A percentile compares a stretch with the other conserved stretches of the same genome.
Conservation (phyloP, 2,888 invertebrate species). For the Drosophila nr. perissopoda region DNA sequence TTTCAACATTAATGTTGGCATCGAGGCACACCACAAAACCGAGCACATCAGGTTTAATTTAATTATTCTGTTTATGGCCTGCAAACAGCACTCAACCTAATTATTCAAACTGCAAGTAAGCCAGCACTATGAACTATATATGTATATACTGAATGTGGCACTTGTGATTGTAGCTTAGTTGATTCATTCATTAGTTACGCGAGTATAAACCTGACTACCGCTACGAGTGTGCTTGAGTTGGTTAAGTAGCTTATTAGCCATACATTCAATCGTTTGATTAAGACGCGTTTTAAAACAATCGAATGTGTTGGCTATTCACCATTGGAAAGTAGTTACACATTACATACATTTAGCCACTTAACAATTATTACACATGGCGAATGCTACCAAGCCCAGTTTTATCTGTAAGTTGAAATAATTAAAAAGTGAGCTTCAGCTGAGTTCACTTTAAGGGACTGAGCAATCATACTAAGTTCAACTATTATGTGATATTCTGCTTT, state of each 20-base stretch:
- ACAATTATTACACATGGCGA: neutral
- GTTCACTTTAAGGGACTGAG: neutral
- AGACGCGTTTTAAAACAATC: slow-evolving; percentile 37
- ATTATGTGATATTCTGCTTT: neutral
- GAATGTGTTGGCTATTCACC: neutral
- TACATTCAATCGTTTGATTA: slow-evolving; percentile 48
- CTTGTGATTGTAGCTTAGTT: neutral
- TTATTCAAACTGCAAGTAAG: slow-evolving; percentile 39
- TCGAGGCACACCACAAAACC: slow-evolving; percentile 17
- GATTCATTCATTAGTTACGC: slow-evolving; percentile 13
- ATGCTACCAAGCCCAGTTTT: neutral
- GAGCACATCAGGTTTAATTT: slow-evolving; percentile 26
- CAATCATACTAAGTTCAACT: neutral
- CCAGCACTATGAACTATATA: neutral
- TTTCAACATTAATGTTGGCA: too few species aligned
- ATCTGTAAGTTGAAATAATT: neutral
- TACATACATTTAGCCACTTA: neutral
- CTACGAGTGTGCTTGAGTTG: slow-evolving; percentile 44
- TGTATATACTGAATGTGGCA: slow-evolving; percentile 6
- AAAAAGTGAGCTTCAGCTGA: neutral
- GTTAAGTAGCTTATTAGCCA: slow-evolving; percentile 71
- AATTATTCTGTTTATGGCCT: slow-evolving; percentile 50
- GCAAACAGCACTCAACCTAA: slow-evolving; percentile 63
- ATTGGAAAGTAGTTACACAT: neutral
- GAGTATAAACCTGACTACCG: slow-evolving; percentile 23